Percentiles rank a stretch among this genome's conserved stretches.
Evolutionary conservation across 2,888 invertebrate genomes (phyloP).

Genomic region (Agrotis ipsilon): DNA sequence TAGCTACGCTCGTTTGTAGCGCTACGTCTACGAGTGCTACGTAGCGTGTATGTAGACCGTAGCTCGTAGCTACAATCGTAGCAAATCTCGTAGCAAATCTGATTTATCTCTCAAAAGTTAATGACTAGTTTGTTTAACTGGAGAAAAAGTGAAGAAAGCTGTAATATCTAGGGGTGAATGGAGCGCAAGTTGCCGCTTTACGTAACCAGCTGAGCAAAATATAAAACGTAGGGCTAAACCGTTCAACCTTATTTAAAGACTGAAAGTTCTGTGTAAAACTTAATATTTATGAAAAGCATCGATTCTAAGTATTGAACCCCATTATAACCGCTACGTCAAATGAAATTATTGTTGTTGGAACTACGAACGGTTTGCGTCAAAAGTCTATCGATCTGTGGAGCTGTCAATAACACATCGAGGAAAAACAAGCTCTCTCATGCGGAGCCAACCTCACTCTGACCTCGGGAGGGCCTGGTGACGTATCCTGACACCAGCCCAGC

Average conservation of each 20-base stretch:
- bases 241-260: slow-evolving; percentile 7
- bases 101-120: slow-evolving; percentile 14
- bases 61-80: slow-evolving; percentile 57
- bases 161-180: slow-evolving; percentile 46
- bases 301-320: slow-evolving; percentile 19
- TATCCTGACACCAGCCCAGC: slow-evolving; percentile 38
- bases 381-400: slow-evolving; percentile 51
- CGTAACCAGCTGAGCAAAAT: slow-evolving; percentile 61
- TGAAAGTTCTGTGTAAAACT: slow-evolving; percentile 20
- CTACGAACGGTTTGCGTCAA: slow-evolving; percentile 42
- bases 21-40: slow-evolving; percentile 55
- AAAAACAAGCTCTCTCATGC: slow-evolving; percentile 43
- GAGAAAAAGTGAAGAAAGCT: slow-evolving; percentile 10
- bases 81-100: slow-evolving; percentile 35
- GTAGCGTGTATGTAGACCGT: slow-evolving; percentile 42
- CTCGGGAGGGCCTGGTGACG: slow-evolving; percentile 8
- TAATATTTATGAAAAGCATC: slow-evolving; percentile 15
- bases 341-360: slow-evolving; percentile 37
- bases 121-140: slow-evolving; percentile 12
- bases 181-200: slow-evolving; percentile 60
- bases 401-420: slow-evolving; percentile 44
- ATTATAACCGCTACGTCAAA: slow-evolving; percentile 27
- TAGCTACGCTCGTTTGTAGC: slow-evolving; percentile 41
- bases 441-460: slow-evolving; percentile 12
- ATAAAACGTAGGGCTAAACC: slow-evolving; percentile 26